These are phyloP conservation scores for Pogonocichla stellata DNA, from an alignment of 2,113 vertebrate genomes.

Conservation along the genomic window DNA sequence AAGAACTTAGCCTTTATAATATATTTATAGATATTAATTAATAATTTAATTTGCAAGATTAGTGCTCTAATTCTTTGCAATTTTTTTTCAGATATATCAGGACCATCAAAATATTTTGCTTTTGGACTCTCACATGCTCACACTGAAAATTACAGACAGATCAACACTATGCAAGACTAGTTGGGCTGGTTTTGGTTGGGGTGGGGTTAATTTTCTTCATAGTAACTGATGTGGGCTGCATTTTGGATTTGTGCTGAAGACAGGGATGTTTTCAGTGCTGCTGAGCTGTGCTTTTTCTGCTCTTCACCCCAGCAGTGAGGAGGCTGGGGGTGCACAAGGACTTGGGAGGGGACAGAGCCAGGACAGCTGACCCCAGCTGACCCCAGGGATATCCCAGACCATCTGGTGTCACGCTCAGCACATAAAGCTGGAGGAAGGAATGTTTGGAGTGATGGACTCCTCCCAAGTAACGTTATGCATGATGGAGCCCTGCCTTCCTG, in stretches of 20 bases:
- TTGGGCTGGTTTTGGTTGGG: neutral
- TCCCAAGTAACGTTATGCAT: fast-evolving
- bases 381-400: neutral
- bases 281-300: neutral
- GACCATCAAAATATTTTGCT: neutral
- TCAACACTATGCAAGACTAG: neutral
- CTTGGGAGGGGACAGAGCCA: neutral
- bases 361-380: neutral
- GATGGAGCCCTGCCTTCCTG: neutral
- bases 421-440: neutral
- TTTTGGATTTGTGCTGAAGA: neutral
- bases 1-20: neutral
- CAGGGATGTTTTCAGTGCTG: neutral
- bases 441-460: neutral
- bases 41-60: neutral
- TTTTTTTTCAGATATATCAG: neutral
- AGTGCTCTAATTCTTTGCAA: neutral
- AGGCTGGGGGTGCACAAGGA: neutral
- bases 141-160: neutral
- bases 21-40: neutral
- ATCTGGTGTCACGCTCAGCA: neutral
- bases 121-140: neutral
- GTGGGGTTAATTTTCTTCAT: neutral
- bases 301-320: neutral
- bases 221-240: no score